Conservation (phyloP, 1,140 invertebrate genomes). For the Calephelis virginiensis region DNA sequence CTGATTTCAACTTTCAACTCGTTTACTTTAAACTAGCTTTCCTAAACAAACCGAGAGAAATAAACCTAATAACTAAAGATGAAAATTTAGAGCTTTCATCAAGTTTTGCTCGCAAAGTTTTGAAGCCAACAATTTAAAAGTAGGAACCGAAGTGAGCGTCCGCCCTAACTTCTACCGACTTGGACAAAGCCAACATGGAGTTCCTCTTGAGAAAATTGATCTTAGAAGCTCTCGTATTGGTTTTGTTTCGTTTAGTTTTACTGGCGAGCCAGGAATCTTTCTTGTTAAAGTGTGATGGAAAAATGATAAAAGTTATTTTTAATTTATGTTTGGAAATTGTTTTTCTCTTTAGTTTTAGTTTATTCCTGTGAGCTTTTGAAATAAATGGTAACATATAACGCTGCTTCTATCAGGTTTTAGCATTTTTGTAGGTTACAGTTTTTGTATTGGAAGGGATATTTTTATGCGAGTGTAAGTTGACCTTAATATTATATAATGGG, state of each 20-base stretch:
- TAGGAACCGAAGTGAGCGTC: constrained; percentile 49
- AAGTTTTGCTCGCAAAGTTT: constrained; percentile 31
- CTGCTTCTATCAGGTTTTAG: too few relatives aligned
- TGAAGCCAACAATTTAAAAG: constrained; percentile 53
- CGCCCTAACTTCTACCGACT: constrained; percentile 35
- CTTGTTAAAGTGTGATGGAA: constrained; percentile 10
- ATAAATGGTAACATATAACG: too few relatives aligned
- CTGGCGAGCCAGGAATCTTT: background rate
- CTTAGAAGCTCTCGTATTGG: constrained; percentile 31
- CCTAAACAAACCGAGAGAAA: constrained; percentile 26
- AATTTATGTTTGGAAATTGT: constrained; percentile 2
- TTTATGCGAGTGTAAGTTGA: too few relatives aligned
- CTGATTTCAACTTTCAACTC: constrained; percentile 15
- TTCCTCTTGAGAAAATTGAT: constrained; percentile 33
- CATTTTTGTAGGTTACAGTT: too few relatives aligned
- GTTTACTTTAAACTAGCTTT: constrained; percentile 15
- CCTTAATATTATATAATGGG: too few relatives aligned
- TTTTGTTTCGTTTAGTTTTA: constrained; percentile 26
- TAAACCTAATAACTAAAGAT: constrained; percentile 36
- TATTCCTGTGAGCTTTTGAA: too few relatives aligned
- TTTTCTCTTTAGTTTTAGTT: background rate
- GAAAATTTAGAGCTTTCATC: constrained; percentile 35
- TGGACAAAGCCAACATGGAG: constrained; percentile 40
- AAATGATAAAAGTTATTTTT: constrained; percentile 9
- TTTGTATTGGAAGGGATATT: too few relatives aligned